A percentile compares a stretch with the other conserved stretches of the same genome.
Conservation (phyloP, 2,113 vertebrate genomes). For the Gymnarchus niloticus region DNA sequence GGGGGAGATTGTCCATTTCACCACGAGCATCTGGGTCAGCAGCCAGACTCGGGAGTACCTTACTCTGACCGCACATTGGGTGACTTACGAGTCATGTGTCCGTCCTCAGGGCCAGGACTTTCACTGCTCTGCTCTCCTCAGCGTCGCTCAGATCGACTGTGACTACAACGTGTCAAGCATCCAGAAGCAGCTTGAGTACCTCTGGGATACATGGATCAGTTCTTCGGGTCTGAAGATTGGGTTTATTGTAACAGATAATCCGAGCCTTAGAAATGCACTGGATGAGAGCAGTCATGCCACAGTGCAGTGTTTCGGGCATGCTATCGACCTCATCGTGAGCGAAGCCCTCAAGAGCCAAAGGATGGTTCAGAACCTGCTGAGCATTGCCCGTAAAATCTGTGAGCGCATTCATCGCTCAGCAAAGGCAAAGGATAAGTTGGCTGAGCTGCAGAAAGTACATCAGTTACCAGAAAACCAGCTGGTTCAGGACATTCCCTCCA, state of each 20-base stretch:
- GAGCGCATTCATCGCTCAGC: conserved; percentile 86
- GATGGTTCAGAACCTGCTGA: conserved; percentile 92
- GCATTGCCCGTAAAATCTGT: conserved; percentile 86
- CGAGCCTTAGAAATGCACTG: conserved; percentile 73
- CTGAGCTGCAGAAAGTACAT: conserved; percentile 75
- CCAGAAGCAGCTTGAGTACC: conserved; percentile 86
- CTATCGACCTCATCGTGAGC: conserved; percentile 79
- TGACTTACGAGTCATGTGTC: conserved; percentile 76
- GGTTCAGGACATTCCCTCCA: conserved; percentile 85
- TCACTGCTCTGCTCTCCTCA: conserved; percentile 85
- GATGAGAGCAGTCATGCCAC: conserved; percentile 77
- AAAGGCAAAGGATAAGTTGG: conserved; percentile 79
- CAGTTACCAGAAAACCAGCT: conserved; percentile 82
- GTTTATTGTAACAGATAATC: conserved; percentile 86
- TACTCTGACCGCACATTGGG: conserved; percentile 91
- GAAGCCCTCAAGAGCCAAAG: conserved; percentile 97
- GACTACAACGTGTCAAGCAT: conserved; percentile 80
- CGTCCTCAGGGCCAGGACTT: conserved; percentile 83
- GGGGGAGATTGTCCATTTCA: conserved; percentile 88
- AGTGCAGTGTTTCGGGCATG: conserved; percentile 88
- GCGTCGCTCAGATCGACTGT: conserved; percentile 83
- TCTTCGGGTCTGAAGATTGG: conserved; percentile 83
- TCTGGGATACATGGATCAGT: conserved; percentile 92
- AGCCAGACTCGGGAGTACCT: conserved; percentile 91
- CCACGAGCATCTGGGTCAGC: conserved; percentile 87